Evolutionary conservation across 2,888 invertebrate genomes (phyloP), one percentile per base, ranked within the genome.

Genomic region (Germaria angustata): DNA sequence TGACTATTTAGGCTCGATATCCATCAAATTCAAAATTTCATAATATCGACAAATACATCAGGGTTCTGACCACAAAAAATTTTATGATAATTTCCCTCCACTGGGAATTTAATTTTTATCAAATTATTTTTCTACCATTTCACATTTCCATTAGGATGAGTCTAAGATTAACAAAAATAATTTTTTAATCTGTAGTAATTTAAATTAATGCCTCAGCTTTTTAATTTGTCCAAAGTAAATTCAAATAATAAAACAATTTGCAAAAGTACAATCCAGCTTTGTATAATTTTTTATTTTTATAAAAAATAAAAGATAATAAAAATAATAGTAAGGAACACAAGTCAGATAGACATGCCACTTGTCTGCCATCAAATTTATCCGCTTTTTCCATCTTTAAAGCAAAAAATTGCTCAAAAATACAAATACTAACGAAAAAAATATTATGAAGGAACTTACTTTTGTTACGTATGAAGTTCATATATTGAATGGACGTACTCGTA

Each of bases 391-490:
- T 17, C 15, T n/a, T 73, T 51, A 53, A n/a, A 72, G 49, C 39
- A 49, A 51, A 39, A 72, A 61, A 53, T 73, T 73, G 51, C 41
- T 41, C 22, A 24, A 36, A 44, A 11, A 36, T 28, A 17, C 20
- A 44, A 11, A 36, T 28, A 17, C 20, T 51, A 51, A 39, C 17
- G 20, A 32, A 17, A 68, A 32, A 71, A 20, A 61, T 20, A 51
- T 51, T 22, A 2, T 9, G 22, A 72, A 51, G 32, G 34, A 41
- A 46, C 36, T 53, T 41, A 20, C 28, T 49, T 68, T 68, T 68
- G 11, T 51, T 51, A 66, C 49, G 66, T 36, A 76, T 32, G 51
- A 68, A 68, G 59, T 51, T 32, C 7, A 68, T 66, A 49, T 57
- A 66, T 66, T 68, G 28, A 36, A 66, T 46, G 46, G 8, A 46